Conservation (phyloP, 1,140 invertebrate species). For the Pogonomyrmex californicus region DNA sequence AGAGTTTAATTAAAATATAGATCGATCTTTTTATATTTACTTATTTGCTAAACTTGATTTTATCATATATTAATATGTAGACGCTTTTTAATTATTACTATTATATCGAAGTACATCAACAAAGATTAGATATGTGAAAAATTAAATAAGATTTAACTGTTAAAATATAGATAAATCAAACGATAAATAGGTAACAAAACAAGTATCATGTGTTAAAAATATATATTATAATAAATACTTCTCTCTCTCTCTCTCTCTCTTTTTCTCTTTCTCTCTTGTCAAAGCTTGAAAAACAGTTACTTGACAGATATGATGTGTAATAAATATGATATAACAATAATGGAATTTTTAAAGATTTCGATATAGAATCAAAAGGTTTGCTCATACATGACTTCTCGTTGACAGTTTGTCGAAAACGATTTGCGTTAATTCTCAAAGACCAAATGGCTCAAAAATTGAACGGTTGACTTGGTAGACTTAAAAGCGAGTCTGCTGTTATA, state of each 20-base stretch:
- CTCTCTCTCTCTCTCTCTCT: neutral
- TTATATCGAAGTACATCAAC: neutral
- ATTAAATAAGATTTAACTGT: neutral
- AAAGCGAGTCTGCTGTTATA: constrained; percentile 62
- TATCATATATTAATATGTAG: neutral
- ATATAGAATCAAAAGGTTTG: neutral
- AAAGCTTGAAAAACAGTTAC: neutral
- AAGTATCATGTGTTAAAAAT: neutral
- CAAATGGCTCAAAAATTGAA: constrained; percentile 42
- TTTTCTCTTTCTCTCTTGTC: neutral
- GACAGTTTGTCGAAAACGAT: neutral
- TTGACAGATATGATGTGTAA: neutral
- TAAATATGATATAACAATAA: neutral
- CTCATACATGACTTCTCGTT: neutral
- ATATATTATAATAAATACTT: neutral
- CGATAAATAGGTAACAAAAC: neutral
- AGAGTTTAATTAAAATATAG: neutral
- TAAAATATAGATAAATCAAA: neutral
- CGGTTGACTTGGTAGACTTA: constrained; percentile 30
- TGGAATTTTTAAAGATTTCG: neutral
- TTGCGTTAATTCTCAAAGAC: constrained; percentile 13
- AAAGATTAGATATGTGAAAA: neutral
- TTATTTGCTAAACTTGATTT: neutral
- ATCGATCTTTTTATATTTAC: neutral
- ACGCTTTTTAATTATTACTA: neutral